These are phyloP conservation scores for Gopherus flavomarginatus DNA, from an alignment of 2,113 vertebrate species.

Conservation along the genomic window DNA sequence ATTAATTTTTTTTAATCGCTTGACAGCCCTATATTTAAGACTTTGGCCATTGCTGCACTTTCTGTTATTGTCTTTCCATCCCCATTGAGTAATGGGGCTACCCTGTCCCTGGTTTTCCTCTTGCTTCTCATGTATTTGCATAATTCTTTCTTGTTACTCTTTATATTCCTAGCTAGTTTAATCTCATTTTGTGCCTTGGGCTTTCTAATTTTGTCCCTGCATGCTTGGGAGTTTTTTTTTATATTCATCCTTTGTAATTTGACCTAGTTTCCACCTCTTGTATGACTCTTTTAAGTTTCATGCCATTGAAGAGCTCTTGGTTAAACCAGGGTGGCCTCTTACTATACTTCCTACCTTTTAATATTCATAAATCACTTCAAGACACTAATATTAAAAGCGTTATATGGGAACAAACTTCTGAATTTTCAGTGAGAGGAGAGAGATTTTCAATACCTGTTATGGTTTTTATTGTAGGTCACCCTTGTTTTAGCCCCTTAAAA, in stretches of 20 bases:
- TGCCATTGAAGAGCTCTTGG: not conserved
- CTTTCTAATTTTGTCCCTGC: not conserved
- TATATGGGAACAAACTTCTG: not conserved
- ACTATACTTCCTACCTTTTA: not conserved
- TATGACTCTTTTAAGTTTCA: not conserved
- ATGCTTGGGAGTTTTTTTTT: not conserved
- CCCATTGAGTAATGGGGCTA: not conserved
- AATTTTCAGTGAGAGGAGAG: not conserved
- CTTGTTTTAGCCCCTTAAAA: not conserved
- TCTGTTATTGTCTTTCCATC: not conserved
- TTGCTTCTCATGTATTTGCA: not conserved
- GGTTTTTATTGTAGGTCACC: not conserved
- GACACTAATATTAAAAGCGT: not conserved
- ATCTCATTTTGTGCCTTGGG: not conserved
- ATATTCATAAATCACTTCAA: not conserved
- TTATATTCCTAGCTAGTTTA: not conserved
- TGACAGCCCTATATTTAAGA: not conserved
- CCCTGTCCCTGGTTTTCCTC: not conserved
- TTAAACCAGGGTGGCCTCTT: not conserved
- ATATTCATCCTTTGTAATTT: not conserved
- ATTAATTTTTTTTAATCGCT: too few relatives aligned
- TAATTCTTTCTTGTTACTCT: not conserved
- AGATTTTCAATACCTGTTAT: slow-evolving; percentile 2
- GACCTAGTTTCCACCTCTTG: not conserved
- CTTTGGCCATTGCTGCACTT: not conserved